Evolutionary conservation across 2,113 vertebrate species (phyloP).

Genomic region (Petaurus breviceps): DNA sequence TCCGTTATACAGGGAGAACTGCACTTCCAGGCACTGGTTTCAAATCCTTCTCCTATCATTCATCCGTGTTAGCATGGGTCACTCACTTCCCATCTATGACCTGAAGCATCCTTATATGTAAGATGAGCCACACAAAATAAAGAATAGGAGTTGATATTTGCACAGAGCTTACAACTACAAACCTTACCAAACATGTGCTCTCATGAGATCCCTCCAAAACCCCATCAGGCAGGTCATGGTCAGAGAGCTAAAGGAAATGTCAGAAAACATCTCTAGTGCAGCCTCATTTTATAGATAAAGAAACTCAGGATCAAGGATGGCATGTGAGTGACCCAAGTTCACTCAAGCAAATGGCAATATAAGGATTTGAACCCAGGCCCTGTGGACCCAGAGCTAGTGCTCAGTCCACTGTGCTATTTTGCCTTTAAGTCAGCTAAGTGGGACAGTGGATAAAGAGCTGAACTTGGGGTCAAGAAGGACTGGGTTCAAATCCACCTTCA

Average conservation of each 20-base stretch:
- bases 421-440: not conserved
- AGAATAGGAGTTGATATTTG: not conserved
- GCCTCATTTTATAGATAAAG: not conserved
- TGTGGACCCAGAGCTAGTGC: not conserved
- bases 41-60: not conserved
- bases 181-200: not conserved
- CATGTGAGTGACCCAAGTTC: not conserved
- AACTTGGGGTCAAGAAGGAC: not conserved
- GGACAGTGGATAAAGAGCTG: not conserved
- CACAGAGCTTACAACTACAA: not conserved
- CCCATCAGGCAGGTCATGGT: not conserved
- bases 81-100: not conserved
- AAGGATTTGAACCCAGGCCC: not conserved
- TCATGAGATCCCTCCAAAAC: not conserved
- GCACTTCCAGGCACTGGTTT: no score
- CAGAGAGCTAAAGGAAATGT: not conserved
- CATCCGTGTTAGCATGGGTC: not conserved
- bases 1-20: not conserved
- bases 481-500: not conserved
- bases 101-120: not conserved
- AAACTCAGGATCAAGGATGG: not conserved
- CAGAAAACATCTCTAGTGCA: not conserved
- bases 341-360: not conserved
- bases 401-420: not conserved
- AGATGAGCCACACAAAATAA: not conserved